Conservation (phyloP, 2,113 vertebrate genomes). For the Psammodynastes pulverulentus region DNA sequence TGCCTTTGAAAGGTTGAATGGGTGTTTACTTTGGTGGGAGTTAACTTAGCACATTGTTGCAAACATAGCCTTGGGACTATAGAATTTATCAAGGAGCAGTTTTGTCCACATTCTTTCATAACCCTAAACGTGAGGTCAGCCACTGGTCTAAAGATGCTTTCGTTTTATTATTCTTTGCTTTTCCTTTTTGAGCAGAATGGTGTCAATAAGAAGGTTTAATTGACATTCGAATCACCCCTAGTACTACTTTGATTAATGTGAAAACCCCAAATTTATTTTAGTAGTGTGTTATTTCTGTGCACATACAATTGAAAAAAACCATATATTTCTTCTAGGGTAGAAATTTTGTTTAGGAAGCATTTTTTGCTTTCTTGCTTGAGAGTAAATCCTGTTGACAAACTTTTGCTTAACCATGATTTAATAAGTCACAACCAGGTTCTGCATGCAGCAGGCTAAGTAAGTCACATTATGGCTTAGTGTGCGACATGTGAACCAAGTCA, state of each 20-base stretch:
- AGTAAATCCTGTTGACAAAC: background rate
- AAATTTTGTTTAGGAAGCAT: background rate
- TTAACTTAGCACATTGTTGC: background rate
- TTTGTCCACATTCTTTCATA: background rate
- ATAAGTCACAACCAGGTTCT: background rate
- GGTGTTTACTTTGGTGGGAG: background rate
- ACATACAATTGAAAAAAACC: background rate
- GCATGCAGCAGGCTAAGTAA: background rate
- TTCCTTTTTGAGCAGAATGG: background rate
- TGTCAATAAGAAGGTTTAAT: background rate
- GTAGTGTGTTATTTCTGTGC: background rate
- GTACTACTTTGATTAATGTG: background rate
- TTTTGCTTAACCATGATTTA: background rate
- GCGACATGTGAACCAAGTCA: background rate
- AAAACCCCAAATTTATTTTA: background rate
- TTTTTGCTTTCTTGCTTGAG: background rate
- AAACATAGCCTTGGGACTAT: background rate
- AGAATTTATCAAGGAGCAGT: background rate
- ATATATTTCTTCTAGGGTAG: background rate
- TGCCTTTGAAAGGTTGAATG: conserved; percentile 8
- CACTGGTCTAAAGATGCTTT: background rate
- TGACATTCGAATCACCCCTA: background rate
- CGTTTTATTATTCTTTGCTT: background rate
- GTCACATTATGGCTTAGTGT: background rate
- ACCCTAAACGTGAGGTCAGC: background rate